These are phyloP conservation scores for Torymus auratus DNA, from an alignment of 2,888 invertebrate genomes.

Conservation along the genomic window DNA sequence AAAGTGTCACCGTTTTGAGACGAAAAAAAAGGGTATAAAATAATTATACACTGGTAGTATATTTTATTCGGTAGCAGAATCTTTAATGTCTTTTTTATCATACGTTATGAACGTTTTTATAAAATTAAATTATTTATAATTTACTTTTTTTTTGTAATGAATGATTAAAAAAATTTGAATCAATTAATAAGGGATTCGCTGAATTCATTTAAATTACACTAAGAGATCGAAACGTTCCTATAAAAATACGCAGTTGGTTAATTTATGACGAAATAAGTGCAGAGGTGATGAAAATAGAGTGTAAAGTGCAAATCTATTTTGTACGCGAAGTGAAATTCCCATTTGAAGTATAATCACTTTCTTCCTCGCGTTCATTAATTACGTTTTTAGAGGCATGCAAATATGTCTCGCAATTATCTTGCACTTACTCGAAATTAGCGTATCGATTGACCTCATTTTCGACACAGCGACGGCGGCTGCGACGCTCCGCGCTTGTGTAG, in stretches of 20 bases:
- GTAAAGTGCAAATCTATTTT: constrained; percentile 19
- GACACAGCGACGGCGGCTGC: background rate
- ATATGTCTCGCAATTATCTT: constrained; percentile 65
- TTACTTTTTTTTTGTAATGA: too few species aligned
- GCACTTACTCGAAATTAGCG: constrained; percentile 67
- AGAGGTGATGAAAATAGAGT: background rate
- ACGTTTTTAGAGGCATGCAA: constrained; percentile 62
- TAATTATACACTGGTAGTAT: too few species aligned
- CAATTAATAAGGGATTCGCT: too few species aligned
- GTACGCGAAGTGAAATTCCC: constrained; percentile 25
- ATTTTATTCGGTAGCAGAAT: too few species aligned
- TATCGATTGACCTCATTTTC: constrained; percentile 67
- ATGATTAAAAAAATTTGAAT: too few species aligned
- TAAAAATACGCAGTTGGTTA: constrained; percentile 8
- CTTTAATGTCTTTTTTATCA: too few species aligned
- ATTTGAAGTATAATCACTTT: constrained; percentile 47
- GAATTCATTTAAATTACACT: too few species aligned
- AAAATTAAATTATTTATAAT: too few species aligned
- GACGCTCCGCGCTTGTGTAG: too few species aligned
- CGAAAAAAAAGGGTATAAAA: too few species aligned
- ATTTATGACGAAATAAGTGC: background rate
- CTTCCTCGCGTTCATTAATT: constrained; percentile 64
- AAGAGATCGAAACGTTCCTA: background rate
- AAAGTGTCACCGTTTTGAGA: too few species aligned
- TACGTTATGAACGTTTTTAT: too few species aligned